Conservation (phyloP, 2,113 vertebrate species). For the Chionodraco myersi region DNA sequence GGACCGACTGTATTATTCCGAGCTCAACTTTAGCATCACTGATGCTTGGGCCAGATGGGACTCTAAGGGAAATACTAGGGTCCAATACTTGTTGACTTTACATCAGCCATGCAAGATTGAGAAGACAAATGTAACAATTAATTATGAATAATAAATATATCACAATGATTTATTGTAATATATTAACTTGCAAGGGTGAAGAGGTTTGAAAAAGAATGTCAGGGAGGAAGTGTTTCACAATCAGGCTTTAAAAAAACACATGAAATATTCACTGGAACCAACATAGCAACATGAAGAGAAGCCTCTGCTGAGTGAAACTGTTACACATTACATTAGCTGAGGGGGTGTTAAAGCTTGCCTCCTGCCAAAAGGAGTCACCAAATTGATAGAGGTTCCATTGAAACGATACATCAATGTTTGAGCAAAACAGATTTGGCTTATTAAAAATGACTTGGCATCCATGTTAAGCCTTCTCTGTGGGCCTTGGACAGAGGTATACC, state of each 20-base stretch:
- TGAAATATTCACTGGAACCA: constrained; percentile 52
- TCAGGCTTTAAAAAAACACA: constrained; percentile 60
- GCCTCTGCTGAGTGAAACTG: constrained; percentile 57
- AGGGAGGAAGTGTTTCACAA: constrained; percentile 54
- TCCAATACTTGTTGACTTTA: constrained; percentile 30
- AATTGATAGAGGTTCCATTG: constrained; percentile 62
- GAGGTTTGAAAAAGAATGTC: constrained; percentile 35
- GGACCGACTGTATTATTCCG: neutral
- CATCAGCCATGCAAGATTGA: constrained; percentile 12
- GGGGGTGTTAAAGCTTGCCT: constrained; percentile 49
- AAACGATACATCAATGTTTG: constrained; percentile 58
- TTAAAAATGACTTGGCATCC: constrained; percentile 72
- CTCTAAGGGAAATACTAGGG: constrained; percentile 10
- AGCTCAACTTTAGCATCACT: constrained; percentile 1
- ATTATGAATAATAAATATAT: constrained; percentile 31
- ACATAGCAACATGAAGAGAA: constrained; percentile 64
- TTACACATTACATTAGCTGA: constrained; percentile 67
- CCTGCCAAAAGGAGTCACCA: constrained; percentile 55
- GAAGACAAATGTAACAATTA: constrained; percentile 10
- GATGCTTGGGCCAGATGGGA: constrained; percentile 26
- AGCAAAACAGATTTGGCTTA: constrained; percentile 69
- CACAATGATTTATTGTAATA: constrained; percentile 40
- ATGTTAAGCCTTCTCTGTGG: constrained; percentile 71
- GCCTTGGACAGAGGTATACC: constrained; percentile 80
- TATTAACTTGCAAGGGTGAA: constrained; percentile 30